A percentile compares a stretch with the other conserved stretches of the same genome.
Evolutionary conservation across 2,113 vertebrate species (phyloP).

Genomic region (Nesospiza acunhae): DNA sequence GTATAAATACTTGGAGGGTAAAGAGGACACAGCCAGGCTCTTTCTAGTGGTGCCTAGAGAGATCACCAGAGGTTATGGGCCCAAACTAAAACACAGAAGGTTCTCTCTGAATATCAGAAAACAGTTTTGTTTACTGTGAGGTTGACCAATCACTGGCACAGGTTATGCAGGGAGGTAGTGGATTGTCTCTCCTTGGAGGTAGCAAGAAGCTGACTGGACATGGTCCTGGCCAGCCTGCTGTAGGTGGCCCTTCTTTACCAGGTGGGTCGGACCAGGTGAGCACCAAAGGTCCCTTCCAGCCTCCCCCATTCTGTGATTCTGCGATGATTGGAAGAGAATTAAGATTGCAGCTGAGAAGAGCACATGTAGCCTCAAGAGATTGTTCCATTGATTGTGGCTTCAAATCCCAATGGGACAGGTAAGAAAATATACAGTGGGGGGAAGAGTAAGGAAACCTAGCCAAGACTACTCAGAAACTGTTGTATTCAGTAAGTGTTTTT

Average conservation of each 20-base stretch:
- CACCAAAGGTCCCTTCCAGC: not conserved
- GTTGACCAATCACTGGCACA: not conserved
- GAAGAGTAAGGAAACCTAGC: not conserved
- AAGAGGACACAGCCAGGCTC: not conserved
- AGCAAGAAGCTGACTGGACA: not conserved
- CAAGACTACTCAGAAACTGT: not conserved
- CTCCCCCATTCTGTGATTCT: not conserved
- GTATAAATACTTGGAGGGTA: not conserved
- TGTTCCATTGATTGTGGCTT: not conserved
- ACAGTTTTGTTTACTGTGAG: not conserved
- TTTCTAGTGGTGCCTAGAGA: not conserved
- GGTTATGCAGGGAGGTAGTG: not conserved
- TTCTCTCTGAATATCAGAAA: not conserved
- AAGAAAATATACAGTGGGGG: not conserved
- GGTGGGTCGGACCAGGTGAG: rapidly evolving
- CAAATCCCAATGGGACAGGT: not conserved
- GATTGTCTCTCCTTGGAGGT: not conserved
- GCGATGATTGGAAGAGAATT: not conserved
- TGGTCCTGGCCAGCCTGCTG: not conserved
- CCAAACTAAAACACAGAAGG: not conserved
- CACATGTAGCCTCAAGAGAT: not conserved
- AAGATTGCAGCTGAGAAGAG: not conserved
- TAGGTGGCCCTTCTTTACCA: not conserved
- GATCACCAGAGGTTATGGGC: not conserved
- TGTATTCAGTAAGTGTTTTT: not conserved